Conservation (phyloP, 1,140 invertebrate species). For the Saccostrea glomerata region DNA sequence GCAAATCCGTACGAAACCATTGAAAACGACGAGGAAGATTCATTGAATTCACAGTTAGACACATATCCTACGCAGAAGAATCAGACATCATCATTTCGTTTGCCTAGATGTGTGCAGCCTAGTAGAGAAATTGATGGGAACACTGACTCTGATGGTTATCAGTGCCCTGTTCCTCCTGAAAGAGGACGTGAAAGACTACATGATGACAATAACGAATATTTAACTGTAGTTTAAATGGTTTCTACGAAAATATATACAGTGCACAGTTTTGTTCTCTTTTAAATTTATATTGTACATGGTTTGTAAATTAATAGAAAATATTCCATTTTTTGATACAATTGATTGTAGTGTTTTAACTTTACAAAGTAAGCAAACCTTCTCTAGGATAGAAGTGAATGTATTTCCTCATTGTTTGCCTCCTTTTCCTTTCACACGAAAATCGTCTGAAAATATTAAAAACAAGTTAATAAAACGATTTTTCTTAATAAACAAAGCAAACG, state of each 20-base stretch:
- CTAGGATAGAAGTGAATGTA: too few species aligned
- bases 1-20: not conserved
- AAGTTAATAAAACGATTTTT: too few species aligned
- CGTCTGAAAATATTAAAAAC: not conserved
- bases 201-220: not conserved
- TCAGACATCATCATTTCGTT: not conserved
- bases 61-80: not conserved
- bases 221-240: not conserved
- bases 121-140: not conserved
- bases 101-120: not conserved
- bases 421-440: not conserved
- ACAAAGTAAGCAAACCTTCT: too few species aligned
- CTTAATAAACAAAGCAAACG: too few species aligned
- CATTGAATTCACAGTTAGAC: not conserved
- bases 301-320: too few species aligned
- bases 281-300: too few species aligned
- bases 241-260: too few species aligned
- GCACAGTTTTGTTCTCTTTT: too few species aligned
- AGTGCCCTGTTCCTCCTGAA: not conserved
- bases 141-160: not conserved
- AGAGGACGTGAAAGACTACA: not conserved
- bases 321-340: too few species aligned
- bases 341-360: too few species aligned
- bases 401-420: not conserved
- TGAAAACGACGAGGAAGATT: not conserved